Evolutionary conservation across 2,888 invertebrate genomes (phyloP), one percentile per base, ranked within the genome.

Genomic region (Melinaea marsaeus): DNA sequence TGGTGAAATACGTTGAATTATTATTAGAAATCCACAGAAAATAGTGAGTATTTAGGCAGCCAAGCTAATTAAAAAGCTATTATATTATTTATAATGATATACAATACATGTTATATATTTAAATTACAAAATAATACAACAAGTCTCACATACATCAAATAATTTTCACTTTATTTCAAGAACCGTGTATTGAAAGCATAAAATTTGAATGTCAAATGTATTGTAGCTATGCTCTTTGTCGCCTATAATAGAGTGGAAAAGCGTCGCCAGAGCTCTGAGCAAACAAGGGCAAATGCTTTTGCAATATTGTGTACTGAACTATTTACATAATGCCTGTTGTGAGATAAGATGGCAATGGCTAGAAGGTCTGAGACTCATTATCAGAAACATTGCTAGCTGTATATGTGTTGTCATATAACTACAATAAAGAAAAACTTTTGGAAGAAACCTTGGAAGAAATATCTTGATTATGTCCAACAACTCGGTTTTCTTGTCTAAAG

Each of bases 181-280:
- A 35, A 48, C 34, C 32, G 51, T 51, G n/a, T 60, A 60, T 60
- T 55, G 60, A 60, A 55, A 33, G 45, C 59, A 59, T 51, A 35
- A 58, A 68, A 71, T 71, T 70, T 72, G 71, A 64, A 66, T 64
- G 45, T 61, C 62, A 66, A 64, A 66, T 66, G 58, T 60, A 62
- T 64, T 68, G 55, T 64, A 61, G 54, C 42, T 59, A 45, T 55
- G 55, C 58, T 58, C 65, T 66, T 65, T 63, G 69, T 67, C 62
- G 65, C 60, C 64, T 63, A 65, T 66, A 68, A 65, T 66, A 64
- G 68, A 68, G 62, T 69, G 63, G 66, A 61, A 60, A 57, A 64
- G 61, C 62, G 61, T 60, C 61, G 57, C 61, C 59, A 57, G 61
- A 51, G 54, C 62, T 47, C 55, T 45, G 60, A 63, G 51, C 61